Evolutionary conservation across 2,113 vertebrate genomes (phyloP), one percentile per base, ranked within the genome.

Genomic region (Porphyrio hochstetteri): DNA sequence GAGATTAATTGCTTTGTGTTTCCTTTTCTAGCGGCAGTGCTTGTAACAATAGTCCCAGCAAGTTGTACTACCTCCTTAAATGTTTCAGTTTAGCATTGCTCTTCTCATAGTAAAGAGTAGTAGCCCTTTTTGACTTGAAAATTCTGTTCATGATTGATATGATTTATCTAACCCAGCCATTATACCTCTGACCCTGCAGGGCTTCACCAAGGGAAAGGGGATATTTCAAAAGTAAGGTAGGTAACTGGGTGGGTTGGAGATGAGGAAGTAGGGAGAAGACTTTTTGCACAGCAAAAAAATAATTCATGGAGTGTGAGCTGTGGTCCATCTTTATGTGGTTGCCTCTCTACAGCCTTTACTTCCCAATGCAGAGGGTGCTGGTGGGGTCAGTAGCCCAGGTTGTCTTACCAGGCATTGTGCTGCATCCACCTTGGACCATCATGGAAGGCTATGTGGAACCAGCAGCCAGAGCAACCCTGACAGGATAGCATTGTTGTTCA

Each of bases 321-420:
- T 1, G 5, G 28, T 46, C 10, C 16, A 29, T 4, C 23, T 74
- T 46, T 19, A 12, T 7, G 16, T 40, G 33, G 16, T 29, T 1
- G 0, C 28, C 19, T 86, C 16, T 64, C 35, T 56, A 20, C 29
- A 46, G n/a, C 13, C 11, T 2, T 42, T 50, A 11, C 13, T 81
- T 67, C 18, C 31, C 27, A 27, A 11, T 9, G 15, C 29, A 40
- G 20, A 10, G 13, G 12, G 8, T 23, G 8, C 4, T 16, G 3
- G 23, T 31, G 24, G 25, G 16, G 24, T 20, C 31, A 64, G 35
- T 13, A 56, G 33, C n/a, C 48, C 19, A 0, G 2, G 19, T 5
- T 59, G 61, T 38, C 48, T 52, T 27, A 15, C 27, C 0, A 2
- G 16, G 9, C 1, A 0, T 89, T 60, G 7, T 0, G 0, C 40